These are phyloP conservation scores for Xanthostigma xanthostigma DNA, from an alignment of 2,888 invertebrate genomes.

Conservation along the genomic window DNA sequence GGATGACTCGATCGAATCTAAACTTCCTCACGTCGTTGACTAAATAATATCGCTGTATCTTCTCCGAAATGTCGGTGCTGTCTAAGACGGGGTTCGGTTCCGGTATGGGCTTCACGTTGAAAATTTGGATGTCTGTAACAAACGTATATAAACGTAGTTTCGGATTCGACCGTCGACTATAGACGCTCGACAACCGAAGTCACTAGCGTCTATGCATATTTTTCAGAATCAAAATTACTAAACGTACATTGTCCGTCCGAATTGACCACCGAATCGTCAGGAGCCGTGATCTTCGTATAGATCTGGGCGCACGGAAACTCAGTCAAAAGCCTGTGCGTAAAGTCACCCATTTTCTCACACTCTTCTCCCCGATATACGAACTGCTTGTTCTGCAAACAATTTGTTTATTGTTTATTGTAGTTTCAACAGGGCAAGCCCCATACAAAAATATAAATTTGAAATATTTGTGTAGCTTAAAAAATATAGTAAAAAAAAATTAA, in stretches of 20 bases:
- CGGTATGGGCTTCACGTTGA: constrained; percentile 82
- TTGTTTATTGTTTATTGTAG: too few relatives aligned
- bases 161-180: background rate
- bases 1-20: constrained; percentile 77
- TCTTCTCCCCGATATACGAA: constrained; percentile 92
- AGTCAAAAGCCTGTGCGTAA: constrained; percentile 81
- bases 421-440: too few relatives aligned
- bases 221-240: constrained; percentile 13
- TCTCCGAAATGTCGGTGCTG: constrained; percentile 60
- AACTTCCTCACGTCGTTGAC: constrained; percentile 84
- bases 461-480: too few relatives aligned
- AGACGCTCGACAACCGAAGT: background rate
- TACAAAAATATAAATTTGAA: too few relatives aligned
- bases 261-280: constrained; percentile 71
- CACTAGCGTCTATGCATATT: too few relatives aligned
- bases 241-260: constrained; percentile 73
- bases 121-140: constrained; percentile 70
- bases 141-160: constrained; percentile 6
- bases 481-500: constrained; percentile 5
- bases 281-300: constrained; percentile 80
- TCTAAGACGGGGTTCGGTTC: constrained; percentile 39
- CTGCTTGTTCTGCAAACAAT: constrained; percentile 62
- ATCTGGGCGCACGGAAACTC: constrained; percentile 93
- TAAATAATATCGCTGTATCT: constrained; percentile 76
- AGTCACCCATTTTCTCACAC: constrained; percentile 87